Evolutionary conservation across 30 jellyfish, hydroid and myxozoan genomes (phyloP).

Genomic region (Hydra vulgaris): DNA sequence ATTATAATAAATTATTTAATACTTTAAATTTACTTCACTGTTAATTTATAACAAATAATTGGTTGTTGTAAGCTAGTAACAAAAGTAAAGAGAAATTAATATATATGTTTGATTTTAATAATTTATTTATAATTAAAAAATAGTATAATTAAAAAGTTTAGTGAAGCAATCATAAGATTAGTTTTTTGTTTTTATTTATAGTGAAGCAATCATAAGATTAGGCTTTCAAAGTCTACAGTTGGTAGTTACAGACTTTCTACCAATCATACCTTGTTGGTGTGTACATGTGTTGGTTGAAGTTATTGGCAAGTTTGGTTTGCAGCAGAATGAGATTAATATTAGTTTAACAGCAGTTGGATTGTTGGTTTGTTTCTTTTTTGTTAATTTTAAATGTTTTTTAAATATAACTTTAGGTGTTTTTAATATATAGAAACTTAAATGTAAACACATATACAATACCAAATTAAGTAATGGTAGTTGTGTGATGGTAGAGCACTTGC

Average conservation of each 20-base stretch:
- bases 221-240: constrained; percentile 85
- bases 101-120: no score
- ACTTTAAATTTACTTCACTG: no score
- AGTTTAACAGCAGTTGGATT: constrained; percentile 90
- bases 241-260: constrained; percentile 83
- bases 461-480: no score
- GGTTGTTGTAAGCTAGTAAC: no score
- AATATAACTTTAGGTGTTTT: background rate
- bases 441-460: no score
- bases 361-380: constrained; percentile 37
- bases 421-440: no score
- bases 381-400: background rate
- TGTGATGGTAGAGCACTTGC: no score
- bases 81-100: no score
- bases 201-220: constrained; percentile 43
- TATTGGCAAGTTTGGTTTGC: constrained; percentile 84
- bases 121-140: no score
- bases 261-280: constrained; percentile 98
- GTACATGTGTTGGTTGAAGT: constrained; percentile 65
- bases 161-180: constrained; percentile 43
- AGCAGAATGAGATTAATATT: constrained; percentile 84
- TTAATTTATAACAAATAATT: no score
- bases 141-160: no score
- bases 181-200: constrained; percentile 43
- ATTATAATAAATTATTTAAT: no score